Evolutionary conservation across 1,140 invertebrate species (phyloP).

Genomic region (Charaxes varanes): DNA sequence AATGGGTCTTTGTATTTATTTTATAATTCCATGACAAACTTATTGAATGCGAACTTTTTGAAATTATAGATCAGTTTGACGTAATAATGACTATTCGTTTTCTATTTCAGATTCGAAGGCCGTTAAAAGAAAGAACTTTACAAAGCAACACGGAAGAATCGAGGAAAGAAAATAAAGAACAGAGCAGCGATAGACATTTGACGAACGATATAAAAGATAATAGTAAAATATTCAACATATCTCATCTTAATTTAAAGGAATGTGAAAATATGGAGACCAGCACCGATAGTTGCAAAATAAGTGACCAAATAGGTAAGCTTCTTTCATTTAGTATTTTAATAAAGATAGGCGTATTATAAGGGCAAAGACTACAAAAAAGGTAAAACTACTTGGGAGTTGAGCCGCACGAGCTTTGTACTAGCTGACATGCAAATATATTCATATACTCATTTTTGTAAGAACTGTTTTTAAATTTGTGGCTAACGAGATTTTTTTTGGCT

Average conservation of each 20-base stretch:
- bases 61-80: no score
- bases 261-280: constrained; percentile 10
- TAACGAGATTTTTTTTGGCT: no score
- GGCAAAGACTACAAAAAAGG: no score
- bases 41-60: no score
- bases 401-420: no score
- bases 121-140: constrained; percentile 42
- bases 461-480: no score
- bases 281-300: constrained; percentile 13
- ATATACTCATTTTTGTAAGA: no score
- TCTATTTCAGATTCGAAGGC: constrained; percentile 44
- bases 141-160: constrained; percentile 22
- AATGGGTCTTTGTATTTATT: no score
- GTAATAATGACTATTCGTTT: no score
- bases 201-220: constrained; percentile 20
- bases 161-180: constrained; percentile 17
- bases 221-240: constrained; percentile 25
- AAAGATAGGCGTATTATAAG: neutral
- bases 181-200: constrained; percentile 17
- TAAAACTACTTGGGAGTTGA: no score
- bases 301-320: constrained; percentile 17
- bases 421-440: no score
- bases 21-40: no score
- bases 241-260: constrained; percentile 20
- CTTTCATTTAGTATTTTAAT: constrained; percentile 1